A percentile compares a stretch with the other conserved stretches of the same genome.
Conservation (phyloP, 2,797 vertebrate species). For the Danio choprae region DNA sequence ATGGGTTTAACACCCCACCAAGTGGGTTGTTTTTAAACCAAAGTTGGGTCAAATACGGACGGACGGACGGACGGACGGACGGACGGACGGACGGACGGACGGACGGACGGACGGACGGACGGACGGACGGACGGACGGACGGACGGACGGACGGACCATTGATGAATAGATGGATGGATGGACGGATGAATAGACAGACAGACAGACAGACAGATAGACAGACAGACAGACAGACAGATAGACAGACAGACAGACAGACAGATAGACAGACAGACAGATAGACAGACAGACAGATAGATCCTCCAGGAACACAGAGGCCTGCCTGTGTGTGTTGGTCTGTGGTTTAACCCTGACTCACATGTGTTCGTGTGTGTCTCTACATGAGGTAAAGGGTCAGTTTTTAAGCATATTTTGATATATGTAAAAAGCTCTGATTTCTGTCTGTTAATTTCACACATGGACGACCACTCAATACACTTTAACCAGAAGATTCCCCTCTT, state of each 20-base stretch:
- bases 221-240: no score
- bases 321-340: not conserved
- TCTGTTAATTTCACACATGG: conserved; percentile 67
- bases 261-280: no score
- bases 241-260: no score
- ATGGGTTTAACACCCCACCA: no score
- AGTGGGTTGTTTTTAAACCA: no score
- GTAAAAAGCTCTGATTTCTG: conserved; percentile 55
- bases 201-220: no score
- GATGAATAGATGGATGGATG: no score
- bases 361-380: not conserved
- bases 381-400: conserved; percentile 25
- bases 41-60: no score
- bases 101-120: no score
- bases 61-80: no score
- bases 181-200: not conserved
- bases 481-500: conserved; percentile 51
- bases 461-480: conserved; percentile 61
- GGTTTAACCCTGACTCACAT: not conserved
- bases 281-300: no score
- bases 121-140: not conserved
- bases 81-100: not conserved
- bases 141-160: not conserved
- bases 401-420: conserved; percentile 59
- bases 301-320: not conserved